Conservation (phyloP, 2,888 invertebrate genomes). For the Polymixis lichenea region DNA sequence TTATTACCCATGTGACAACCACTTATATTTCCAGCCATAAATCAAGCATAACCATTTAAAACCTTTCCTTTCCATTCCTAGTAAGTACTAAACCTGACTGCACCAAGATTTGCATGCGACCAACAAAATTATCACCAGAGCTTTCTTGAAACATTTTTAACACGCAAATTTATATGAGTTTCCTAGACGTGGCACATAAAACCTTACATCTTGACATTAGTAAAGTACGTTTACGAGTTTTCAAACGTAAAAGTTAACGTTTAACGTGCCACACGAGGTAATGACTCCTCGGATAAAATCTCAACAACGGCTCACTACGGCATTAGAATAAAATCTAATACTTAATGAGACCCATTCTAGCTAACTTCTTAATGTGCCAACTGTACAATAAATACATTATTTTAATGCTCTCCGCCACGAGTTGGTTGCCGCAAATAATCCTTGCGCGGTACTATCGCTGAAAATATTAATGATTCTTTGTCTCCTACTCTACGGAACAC, state of each 20-base stretch:
- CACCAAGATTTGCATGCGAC: slow-evolving; percentile 35
- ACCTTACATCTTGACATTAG: slow-evolving; percentile 29
- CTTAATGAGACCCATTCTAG: slow-evolving; percentile 73
- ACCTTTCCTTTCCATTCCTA: slow-evolving; percentile 38
- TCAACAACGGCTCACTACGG: slow-evolving; percentile 49
- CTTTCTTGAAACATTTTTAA: slow-evolving; percentile 56
- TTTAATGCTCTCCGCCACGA: slow-evolving; percentile 59
- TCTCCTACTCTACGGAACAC: slow-evolving; percentile 48
- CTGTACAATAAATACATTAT: slow-evolving; percentile 61
- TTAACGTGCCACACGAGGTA: slow-evolving; percentile 36
- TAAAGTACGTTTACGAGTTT: slow-evolving; percentile 62
- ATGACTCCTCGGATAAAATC: slow-evolving; percentile 69
- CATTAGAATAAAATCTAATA: slow-evolving; percentile 77
- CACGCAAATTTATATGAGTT: slow-evolving; percentile 57
- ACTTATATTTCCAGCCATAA: slow-evolving; percentile 45
- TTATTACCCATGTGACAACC: slow-evolving; percentile 31
- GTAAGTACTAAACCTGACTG: slow-evolving; percentile 36
- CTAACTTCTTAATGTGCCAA: slow-evolving; percentile 68
- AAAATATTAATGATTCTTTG: slow-evolving; percentile 68
- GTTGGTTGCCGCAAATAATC: slow-evolving; percentile 60
- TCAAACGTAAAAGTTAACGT: slow-evolving; percentile 45
- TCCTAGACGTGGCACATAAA: slow-evolving; percentile 52
- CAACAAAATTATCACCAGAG: slow-evolving; percentile 38
- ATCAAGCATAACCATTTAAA: slow-evolving; percentile 39
- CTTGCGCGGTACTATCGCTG: slow-evolving; percentile 53